Conservation (phyloP, 2,888 invertebrate species). For the Drosophila austrosaltans region DNA sequence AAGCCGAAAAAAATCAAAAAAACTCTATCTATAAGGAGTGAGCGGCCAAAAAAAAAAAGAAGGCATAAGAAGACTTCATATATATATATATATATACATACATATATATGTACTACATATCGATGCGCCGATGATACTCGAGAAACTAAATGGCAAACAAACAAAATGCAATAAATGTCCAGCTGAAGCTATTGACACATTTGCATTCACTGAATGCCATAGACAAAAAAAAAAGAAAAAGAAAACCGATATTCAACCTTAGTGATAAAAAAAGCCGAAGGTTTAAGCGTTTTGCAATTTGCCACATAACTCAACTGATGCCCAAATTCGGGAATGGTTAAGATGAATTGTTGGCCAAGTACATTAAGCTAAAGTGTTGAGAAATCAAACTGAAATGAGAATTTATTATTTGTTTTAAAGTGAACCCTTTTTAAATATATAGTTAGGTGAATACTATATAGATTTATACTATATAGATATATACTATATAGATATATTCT, state of each 20-base stretch:
- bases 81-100: constrained; percentile 27
- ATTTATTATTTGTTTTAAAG: no score
- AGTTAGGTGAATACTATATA: no score
- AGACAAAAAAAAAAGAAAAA: background rate
- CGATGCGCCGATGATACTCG: constrained; percentile 22
- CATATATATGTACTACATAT: constrained; percentile 20
- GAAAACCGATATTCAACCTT: background rate
- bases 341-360: no score
- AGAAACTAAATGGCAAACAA: constrained; percentile 55
- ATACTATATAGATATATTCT: no score
- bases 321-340: background rate
- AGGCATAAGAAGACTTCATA: constrained; percentile 31
- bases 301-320: background rate
- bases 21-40: constrained; percentile 48
- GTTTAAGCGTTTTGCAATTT: constrained; percentile 11
- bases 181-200: constrained; percentile 79
- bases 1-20: constrained; percentile 26
- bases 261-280: no score
- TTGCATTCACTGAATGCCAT: constrained; percentile 60
- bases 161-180: constrained; percentile 73
- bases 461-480: no score
- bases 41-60: constrained; percentile 61
- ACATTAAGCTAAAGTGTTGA: no score
- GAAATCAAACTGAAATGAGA: no score
- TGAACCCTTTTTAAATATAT: no score